Evolutionary conservation across 2,888 invertebrate genomes (phyloP).

Genomic region (Synanthedon tipuliformis): DNA sequence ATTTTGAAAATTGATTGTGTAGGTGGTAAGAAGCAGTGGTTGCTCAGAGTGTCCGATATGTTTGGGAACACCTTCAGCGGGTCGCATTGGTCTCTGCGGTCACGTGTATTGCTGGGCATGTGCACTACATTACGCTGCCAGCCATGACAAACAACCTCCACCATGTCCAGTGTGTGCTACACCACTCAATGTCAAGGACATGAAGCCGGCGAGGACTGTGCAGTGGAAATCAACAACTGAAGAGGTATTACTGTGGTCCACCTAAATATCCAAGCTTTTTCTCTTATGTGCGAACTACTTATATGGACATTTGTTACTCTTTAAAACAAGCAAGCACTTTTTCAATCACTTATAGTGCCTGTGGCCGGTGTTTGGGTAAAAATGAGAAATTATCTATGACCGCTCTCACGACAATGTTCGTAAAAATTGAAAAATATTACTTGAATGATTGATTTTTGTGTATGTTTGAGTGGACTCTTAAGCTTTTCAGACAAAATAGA

Average conservation of each 20-base stretch:
- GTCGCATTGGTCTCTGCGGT: conserved; percentile 93
- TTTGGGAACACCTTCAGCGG: conserved; percentile 85
- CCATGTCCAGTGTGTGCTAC: conserved; percentile 94
- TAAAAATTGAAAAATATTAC: no score
- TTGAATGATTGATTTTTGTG: no score
- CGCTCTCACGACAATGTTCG: no score
- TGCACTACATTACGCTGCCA: conserved; percentile 88
- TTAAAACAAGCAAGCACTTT: no score
- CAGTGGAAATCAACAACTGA: conserved; percentile 50
- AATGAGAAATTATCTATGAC: no score
- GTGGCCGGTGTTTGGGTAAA: no score
- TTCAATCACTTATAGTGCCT: no score
- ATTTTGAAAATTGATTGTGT: neutral
- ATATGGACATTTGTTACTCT: no score
- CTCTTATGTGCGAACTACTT: no score
- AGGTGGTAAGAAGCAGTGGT: conserved; percentile 55
- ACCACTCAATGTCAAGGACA: conserved; percentile 80
- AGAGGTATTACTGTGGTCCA: conserved; percentile 25
- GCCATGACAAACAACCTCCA: conserved; percentile 83
- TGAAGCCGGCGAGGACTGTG: conserved; percentile 75
- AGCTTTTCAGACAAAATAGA: no score
- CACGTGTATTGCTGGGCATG: conserved; percentile 98
- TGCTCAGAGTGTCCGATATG: conserved; percentile 87
- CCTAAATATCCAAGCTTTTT: no score
- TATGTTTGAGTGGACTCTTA: no score